phyloP scores from a whole-genome alignment of 2,113 vertebrate species.

The Toxotes chatareus region DNA sequence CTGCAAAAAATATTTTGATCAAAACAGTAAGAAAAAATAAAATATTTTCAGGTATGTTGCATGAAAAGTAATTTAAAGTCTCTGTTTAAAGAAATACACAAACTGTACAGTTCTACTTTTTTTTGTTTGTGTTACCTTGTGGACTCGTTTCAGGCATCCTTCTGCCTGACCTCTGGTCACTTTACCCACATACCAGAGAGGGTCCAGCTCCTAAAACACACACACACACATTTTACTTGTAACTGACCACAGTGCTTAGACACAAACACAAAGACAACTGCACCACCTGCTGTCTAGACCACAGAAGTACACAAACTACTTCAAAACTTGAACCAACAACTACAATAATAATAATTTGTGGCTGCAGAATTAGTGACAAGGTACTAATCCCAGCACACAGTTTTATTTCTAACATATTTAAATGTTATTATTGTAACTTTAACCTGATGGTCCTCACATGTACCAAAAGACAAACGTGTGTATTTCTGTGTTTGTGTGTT shows the following conservation, averaged over 20 bases:
- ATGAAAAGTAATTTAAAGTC: not conserved
- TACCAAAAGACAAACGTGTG: not conserved
- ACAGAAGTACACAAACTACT: not conserved
- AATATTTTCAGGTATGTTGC: not conserved
- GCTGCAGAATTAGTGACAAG: too few relatives aligned
- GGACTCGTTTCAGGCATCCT: conserved; percentile 86
- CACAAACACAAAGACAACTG: conserved; percentile 11
- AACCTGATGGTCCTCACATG: not conserved
- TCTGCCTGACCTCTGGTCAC: conserved; percentile 90
- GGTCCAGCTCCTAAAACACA: conserved; percentile 78
- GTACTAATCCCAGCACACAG: too few relatives aligned
- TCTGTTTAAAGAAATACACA: too few relatives aligned
- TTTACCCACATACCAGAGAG: conserved; percentile 89
- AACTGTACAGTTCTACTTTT: not conserved
- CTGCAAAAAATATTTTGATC: not conserved
- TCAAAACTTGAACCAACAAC: too few relatives aligned
- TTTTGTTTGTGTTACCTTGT: conserved; percentile 83
- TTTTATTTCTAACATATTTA: too few relatives aligned
- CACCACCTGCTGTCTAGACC: conserved; percentile 37
- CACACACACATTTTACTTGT: not conserved
- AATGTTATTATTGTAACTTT: too few relatives aligned
- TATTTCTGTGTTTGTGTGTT: not conserved
- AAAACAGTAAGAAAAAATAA: not conserved
- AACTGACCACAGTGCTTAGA: not conserved
- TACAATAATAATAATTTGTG: too few relatives aligned